phyloP scores from a whole-genome alignment of 2,797 vertebrate genomes.

The Silurus lanzhouensis region DNA sequence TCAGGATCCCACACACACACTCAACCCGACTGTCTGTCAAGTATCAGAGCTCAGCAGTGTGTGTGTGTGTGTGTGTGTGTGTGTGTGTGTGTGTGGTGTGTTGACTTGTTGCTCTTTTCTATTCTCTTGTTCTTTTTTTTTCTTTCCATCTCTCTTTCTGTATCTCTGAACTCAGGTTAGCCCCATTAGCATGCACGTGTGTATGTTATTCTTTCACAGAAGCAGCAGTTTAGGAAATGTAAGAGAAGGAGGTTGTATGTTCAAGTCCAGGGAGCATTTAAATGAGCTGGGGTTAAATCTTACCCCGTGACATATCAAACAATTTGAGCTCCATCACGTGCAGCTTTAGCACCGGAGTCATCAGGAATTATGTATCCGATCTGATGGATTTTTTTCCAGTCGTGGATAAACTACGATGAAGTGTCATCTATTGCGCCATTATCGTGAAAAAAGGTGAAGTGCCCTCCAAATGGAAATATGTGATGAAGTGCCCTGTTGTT shows the following conservation, averaged over 20 bases:
- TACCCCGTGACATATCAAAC: background rate
- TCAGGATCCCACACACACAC: slow-evolving; percentile 20
- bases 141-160: background rate
- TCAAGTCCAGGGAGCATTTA: slow-evolving; percentile 1
- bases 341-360: background rate
- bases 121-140: background rate
- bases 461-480: background rate
- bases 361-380: background rate
- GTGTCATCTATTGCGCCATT: background rate
- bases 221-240: background rate
- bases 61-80: slow-evolving; percentile 9
- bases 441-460: background rate
- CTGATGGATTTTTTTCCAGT: no score
- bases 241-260: background rate
- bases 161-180: background rate
- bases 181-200: background rate
- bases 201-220: background rate
- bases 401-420: background rate
- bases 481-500: background rate
- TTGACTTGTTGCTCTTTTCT: slow-evolving; percentile 19
- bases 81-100: background rate
- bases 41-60: slow-evolving; percentile 1
- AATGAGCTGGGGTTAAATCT: background rate
- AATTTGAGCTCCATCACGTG: background rate
- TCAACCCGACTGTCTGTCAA: slow-evolving; percentile 31